Evolutionary conservation across 2,113 vertebrate genomes (phyloP).

Genomic region (Thamnophis sirtalis): DNA sequence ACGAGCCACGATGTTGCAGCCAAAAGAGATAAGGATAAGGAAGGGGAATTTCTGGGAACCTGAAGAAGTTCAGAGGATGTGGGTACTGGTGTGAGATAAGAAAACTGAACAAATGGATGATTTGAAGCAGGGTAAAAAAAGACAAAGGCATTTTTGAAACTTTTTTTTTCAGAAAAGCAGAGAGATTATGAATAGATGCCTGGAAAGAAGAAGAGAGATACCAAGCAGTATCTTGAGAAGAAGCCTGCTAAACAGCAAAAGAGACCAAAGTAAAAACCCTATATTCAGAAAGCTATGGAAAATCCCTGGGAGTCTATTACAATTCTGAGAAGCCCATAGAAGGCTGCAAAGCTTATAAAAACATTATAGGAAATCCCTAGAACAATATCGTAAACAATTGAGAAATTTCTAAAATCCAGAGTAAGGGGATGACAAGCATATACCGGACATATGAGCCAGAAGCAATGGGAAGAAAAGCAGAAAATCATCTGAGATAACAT

Average conservation of each 20-base stretch:
- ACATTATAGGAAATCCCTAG: background rate
- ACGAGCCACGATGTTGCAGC: background rate
- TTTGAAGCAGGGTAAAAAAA: background rate
- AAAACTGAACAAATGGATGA: background rate
- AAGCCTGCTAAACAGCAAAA: background rate
- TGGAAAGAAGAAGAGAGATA: background rate
- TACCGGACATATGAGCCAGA: background rate
- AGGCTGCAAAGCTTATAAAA: background rate
- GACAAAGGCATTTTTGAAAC: background rate
- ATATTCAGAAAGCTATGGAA: background rate
- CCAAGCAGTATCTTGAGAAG: background rate
- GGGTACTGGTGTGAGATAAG: background rate
- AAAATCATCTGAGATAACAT: background rate
- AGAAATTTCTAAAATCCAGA: background rate
- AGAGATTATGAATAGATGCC: background rate
- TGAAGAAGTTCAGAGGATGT: background rate
- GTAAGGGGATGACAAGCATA: background rate
- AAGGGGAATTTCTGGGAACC: background rate
- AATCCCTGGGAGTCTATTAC: background rate
- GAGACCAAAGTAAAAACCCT: background rate
- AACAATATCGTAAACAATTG: background rate
- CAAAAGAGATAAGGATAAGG: background rate
- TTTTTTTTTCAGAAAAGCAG: background rate
- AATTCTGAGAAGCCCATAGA: background rate
- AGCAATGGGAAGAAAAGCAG: background rate